phyloP scores from a whole-genome alignment of 2,888 invertebrate genomes.

The Leptinotarsa juncta region DNA sequence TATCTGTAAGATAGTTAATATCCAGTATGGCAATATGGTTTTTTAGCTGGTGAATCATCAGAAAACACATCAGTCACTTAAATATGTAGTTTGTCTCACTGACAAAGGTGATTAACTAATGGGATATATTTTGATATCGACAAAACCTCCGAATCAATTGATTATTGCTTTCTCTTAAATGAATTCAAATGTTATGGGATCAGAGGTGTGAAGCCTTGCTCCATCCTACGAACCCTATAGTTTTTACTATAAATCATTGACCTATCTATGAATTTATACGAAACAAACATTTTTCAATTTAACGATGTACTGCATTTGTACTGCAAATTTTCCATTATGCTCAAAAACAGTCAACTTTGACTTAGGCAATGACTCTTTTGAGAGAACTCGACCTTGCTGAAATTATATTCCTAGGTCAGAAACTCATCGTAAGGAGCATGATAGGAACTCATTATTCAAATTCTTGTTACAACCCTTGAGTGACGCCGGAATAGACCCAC shows the following conservation, averaged over 20 bases:
- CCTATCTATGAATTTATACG: background rate
- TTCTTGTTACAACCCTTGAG: too few relatives aligned
- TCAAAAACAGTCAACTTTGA: too few relatives aligned
- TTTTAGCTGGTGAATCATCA: background rate
- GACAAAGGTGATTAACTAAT: background rate
- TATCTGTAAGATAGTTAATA: background rate
- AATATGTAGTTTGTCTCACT: background rate
- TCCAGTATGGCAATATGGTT: background rate
- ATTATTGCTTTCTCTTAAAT: background rate
- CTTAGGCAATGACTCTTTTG: too few relatives aligned
- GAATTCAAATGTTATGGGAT: background rate
- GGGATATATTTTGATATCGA: background rate
- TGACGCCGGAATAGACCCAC: too few relatives aligned
- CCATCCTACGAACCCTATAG: background rate
- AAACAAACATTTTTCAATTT: background rate
- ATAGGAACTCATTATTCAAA: too few relatives aligned
- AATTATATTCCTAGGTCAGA: too few relatives aligned
- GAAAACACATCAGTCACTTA: background rate
- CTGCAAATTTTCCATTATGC: too few relatives aligned
- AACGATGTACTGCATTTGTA: background rate
- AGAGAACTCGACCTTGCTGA: too few relatives aligned
- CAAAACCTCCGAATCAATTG: background rate
- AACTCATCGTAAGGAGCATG: too few relatives aligned
- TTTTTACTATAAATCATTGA: background rate
- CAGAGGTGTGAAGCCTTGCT: background rate